Evolutionary conservation across 2,113 vertebrate genomes (phyloP), one percentile per base, ranked within the genome.

Genomic region (Rutilus rutilus): DNA sequence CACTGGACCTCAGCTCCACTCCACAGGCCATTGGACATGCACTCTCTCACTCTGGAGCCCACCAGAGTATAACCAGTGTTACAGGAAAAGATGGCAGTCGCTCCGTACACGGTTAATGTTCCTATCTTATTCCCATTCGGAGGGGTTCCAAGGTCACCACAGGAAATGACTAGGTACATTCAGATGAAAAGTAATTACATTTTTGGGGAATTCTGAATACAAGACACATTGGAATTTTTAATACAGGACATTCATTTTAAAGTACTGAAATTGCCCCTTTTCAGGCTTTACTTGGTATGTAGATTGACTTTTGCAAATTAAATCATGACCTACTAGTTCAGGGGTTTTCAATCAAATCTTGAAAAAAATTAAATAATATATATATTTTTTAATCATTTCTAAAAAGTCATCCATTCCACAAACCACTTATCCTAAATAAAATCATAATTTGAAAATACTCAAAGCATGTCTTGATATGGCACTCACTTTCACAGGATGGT

Each of bases 1-100:
- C 98, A 99, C 2, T 94, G 95, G 42, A 99, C 97, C 84, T 98
- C 96, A 0, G 96, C 93, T 89, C 98, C 97, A 10, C 98, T 99
- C 98, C 98, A 99, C 82, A 99, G 96, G 1, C 98, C 98, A 1
- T 99, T 99, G 90, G 97, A 96, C 97, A 99, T 96, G 88, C 98
- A 99, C 92, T 99, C 98, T 52, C 97, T 91, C 4, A 99, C 98
- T 8, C 97, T 92, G 17, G 97, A 99, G 65, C 98, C 98, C 64
- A 99, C 97, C 90, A 99, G 92, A 0, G 97, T 99, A 87, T 98
- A 99, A 33, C 97, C 98, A 0, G 96, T 98, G 92, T 99, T 99
- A 93, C 98, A 99, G 90, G 98, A 97, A 93, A 99, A 99, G 93
- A 99, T 99, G 87, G 98, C 97, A 0, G 98, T 99, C 2, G 98